Conservation (phyloP, 2,888 invertebrate genomes). For the Heliconius hortense region DNA sequence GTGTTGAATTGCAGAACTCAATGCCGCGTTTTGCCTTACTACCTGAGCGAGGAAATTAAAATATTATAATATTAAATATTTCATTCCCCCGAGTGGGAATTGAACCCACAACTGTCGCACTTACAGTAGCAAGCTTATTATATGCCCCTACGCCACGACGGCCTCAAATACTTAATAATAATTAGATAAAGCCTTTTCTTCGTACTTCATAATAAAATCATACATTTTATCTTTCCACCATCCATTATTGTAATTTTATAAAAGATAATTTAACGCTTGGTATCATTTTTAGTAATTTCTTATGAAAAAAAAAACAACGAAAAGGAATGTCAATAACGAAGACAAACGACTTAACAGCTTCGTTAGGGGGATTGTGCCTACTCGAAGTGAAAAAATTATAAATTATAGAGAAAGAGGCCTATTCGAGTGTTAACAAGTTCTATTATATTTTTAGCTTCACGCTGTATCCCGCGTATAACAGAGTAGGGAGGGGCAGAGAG, state of each 20-base stretch:
- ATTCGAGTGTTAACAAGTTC: neutral
- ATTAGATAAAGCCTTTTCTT: neutral
- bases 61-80: neutral
- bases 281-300: constrained; percentile 5
- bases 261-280: neutral
- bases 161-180: neutral
- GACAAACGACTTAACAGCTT: constrained; percentile 9
- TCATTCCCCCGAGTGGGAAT: neutral
- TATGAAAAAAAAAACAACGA: constrained; percentile 2
- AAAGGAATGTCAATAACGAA: constrained; percentile 16
- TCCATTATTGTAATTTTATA: constrained; percentile 10
- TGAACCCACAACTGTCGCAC: neutral
- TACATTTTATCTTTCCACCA: neutral
- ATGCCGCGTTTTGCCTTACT: neutral
- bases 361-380: constrained; percentile 13
- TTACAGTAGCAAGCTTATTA: neutral
- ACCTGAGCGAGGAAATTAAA: neutral
- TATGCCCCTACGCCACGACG: neutral
- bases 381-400: constrained; percentile 4
- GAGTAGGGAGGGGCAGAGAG: neutral
- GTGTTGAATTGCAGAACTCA: no score
- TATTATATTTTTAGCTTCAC: neutral
- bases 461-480: neutral
- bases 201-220: neutral
- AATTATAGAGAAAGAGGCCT: neutral